Percentiles rank a stretch among this genome's conserved stretches.
phyloP scores from a whole-genome alignment of 2,797 vertebrate genomes.

The Sorex maritimensis region DNA sequence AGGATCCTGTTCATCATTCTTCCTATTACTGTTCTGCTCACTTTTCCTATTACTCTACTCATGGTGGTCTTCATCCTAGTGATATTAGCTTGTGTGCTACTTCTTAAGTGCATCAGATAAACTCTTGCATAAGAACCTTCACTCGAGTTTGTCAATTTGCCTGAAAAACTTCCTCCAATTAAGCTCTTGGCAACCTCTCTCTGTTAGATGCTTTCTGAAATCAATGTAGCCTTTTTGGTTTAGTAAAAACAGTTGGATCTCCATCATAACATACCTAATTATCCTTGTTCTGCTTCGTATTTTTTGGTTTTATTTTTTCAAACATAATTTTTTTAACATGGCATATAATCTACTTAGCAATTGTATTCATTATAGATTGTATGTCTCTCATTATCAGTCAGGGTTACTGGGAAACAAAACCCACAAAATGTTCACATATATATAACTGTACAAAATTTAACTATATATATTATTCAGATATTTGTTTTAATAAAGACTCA shows the following conservation, averaged over 20 bases:
- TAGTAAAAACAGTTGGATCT: neutral
- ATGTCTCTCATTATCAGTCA: neutral
- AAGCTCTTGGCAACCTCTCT: neutral
- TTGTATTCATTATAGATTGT: neutral
- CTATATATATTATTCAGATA: neutral
- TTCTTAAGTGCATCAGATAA: neutral
- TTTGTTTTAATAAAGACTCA: neutral
- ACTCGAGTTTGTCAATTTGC: neutral
- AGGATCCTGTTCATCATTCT: neutral
- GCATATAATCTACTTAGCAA: neutral
- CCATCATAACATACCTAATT: neutral
- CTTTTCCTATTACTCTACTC: neutral
- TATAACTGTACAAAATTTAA: neutral
- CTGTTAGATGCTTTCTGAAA: neutral
- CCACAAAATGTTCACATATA: neutral
- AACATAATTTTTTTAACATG: neutral
- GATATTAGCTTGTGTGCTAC: neutral
- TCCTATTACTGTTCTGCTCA: neutral
- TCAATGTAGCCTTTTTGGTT: neutral
- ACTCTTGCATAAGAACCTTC: neutral
- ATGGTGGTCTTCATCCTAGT: neutral
- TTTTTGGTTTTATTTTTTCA: neutral
- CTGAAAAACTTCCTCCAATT: neutral
- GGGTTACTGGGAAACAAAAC: neutral
- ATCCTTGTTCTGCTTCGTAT: neutral